Percentiles rank a stretch among this genome's conserved stretches.
These are phyloP conservation scores for Dufourea novaeangliae DNA, from an alignment of 1,140 invertebrate genomes.

Conservation along the genomic window DNA sequence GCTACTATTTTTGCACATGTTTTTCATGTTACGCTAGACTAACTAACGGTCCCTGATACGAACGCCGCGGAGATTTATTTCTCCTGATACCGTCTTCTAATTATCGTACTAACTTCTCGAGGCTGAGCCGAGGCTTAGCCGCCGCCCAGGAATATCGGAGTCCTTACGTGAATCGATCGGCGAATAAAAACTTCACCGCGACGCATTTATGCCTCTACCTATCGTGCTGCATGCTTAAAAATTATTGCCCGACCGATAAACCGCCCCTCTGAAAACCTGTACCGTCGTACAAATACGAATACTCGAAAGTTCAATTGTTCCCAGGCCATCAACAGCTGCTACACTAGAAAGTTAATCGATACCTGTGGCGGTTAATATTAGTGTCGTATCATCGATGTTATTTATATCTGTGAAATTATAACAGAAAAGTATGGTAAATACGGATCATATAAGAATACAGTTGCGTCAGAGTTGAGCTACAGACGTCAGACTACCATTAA, in stretches of 20 bases:
- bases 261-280: not conserved
- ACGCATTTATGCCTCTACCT: constrained; percentile 32
- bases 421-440: too few relatives aligned
- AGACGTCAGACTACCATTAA: too few relatives aligned
- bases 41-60: constrained; percentile 64
- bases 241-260: constrained; percentile 31
- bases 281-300: not conserved
- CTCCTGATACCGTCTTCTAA: constrained; percentile 64
- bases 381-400: too few relatives aligned
- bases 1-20: constrained; percentile 58
- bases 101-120: constrained; percentile 64
- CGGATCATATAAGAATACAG: too few relatives aligned
- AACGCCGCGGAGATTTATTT: constrained; percentile 66
- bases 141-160: constrained; percentile 38
- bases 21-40: constrained; percentile 63
- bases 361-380: too few relatives aligned
- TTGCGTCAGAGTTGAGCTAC: too few relatives aligned
- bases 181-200: constrained; percentile 49
- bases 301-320: not conserved
- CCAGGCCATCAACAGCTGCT: not conserved
- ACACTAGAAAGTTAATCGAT: too few relatives aligned
- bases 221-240: constrained; percentile 26
- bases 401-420: too few relatives aligned
- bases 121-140: constrained; percentile 55
- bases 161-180: constrained; percentile 50